Evolutionary conservation across 2,797 vertebrate species (phyloP), one percentile per base, ranked within the genome.

Genomic region (Halcyon badia): DNA sequence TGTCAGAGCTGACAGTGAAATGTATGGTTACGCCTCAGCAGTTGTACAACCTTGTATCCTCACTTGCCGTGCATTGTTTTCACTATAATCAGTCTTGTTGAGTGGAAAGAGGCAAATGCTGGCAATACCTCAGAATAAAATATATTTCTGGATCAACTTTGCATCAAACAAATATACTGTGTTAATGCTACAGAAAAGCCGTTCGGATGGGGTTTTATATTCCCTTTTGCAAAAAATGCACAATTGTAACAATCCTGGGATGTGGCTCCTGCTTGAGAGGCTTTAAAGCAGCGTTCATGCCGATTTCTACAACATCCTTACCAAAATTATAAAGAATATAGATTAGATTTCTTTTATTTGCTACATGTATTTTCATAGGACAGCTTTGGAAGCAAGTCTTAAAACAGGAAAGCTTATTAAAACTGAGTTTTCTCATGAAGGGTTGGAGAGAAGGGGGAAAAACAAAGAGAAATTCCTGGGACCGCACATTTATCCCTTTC

Each of bases 1-100:
- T 80, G 94, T 81, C 93, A 87, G 84, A 11, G 18, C 91, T 93
- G 94, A 91, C 89, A 92, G 81, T 18, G 87, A 93, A 84, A 92
- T 91, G 78, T 66, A 71, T 57, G 73, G n/a, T 22, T 93, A 78
- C 90, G 94, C 76, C 93, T 84, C 85, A 60, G 76, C 88, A 87
- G 77, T 46, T 61, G 44, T 26, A 60, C 93, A 86, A 1, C 69
- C 89, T 82, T 41, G 6, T 30, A 61, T 57, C 76, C 83, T 84
- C 62, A 6, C 72, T 93, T 39, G 46, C 79, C 77, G n/a, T 16
- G 10, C 56, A 17, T 66, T 92, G 83, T 83, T 95, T 91, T 91
- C 86, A 14, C 49, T 52, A 18, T 37, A 65, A 90, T 90, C 91
- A 60, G 83, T 90, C 96, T 90, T 89, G 75, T 69, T 90, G 77